Percentiles rank a stretch among this genome's conserved stretches.
phyloP scores from a whole-genome alignment of 2,888 invertebrate genomes.

The Helleia helle region DNA sequence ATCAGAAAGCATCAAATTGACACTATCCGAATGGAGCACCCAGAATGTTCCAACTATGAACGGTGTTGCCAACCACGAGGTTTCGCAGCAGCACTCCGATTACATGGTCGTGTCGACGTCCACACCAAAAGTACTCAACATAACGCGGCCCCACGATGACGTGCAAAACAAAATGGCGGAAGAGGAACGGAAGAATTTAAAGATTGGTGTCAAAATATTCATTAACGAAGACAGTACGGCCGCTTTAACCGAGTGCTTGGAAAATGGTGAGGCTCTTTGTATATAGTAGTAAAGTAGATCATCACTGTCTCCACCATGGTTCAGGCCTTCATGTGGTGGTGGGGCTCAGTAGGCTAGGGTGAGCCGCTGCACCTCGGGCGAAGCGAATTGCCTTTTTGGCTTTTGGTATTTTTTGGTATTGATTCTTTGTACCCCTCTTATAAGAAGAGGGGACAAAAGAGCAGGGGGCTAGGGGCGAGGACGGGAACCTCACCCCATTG shows the following conservation, averaged over 20 bases:
- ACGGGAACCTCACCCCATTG: too few species aligned
- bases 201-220: constrained; percentile 91
- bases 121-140: constrained; percentile 50
- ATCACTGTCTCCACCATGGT: too few species aligned
- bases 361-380: too few species aligned
- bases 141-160: constrained; percentile 76
- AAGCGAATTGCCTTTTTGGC: too few species aligned
- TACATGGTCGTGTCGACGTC: constrained; percentile 51
- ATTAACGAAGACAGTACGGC: constrained; percentile 79
- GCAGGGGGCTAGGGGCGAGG: too few species aligned
- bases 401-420: too few species aligned
- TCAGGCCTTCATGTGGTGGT: too few species aligned
- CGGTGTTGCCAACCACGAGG: constrained; percentile 31
- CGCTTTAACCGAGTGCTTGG: constrained; percentile 80
- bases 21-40: constrained; percentile 56
- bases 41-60: constrained; percentile 44
- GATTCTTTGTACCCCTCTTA: too few species aligned
- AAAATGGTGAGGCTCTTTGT: constrained; percentile 79
- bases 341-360: too few species aligned
- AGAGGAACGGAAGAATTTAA: constrained; percentile 82
- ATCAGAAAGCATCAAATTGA: constrained; percentile 66
- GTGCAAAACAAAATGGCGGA: constrained; percentile 77
- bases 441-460: too few species aligned
- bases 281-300: too few species aligned
- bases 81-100: constrained; percentile 34